A percentile compares a stretch with the other conserved stretches of the same genome.
These are phyloP conservation scores for Fukomys damarensis DNA, from an alignment of 2,113 vertebrate genomes.

Conservation along the genomic window DNA sequence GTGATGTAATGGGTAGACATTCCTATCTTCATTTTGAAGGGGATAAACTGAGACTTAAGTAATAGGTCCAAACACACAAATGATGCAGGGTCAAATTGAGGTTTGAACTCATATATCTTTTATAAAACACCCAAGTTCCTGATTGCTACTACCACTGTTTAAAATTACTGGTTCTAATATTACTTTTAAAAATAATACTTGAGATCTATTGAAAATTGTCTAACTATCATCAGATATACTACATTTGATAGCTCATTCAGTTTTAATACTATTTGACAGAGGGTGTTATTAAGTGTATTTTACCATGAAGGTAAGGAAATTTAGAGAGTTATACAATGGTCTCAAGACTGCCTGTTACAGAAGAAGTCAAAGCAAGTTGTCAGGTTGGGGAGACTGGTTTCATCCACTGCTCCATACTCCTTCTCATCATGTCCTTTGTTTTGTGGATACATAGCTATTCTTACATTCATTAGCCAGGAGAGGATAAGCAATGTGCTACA, in stretches of 20 bases:
- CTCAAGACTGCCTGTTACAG: neutral
- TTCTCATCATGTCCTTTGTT: neutral
- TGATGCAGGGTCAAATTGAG: neutral
- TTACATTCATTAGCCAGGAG: neutral
- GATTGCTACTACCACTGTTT: neutral
- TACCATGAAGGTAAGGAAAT: neutral
- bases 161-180: neutral
- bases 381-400: neutral
- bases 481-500: neutral
- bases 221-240: neutral
- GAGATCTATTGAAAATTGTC: neutral
- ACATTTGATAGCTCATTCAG: neutral
- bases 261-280: neutral
- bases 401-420: neutral
- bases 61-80: neutral
- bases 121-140: constrained; percentile 26
- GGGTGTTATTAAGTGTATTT: neutral
- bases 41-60: neutral
- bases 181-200: neutral
- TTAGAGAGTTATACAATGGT: neutral
- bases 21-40: neutral
- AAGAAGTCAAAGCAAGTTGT: neutral
- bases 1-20: neutral
- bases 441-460: neutral
- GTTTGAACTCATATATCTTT: neutral